Evolutionary conservation across 2,888 invertebrate species (phyloP).

Genomic region (Trissonchulus sp.): DNA sequence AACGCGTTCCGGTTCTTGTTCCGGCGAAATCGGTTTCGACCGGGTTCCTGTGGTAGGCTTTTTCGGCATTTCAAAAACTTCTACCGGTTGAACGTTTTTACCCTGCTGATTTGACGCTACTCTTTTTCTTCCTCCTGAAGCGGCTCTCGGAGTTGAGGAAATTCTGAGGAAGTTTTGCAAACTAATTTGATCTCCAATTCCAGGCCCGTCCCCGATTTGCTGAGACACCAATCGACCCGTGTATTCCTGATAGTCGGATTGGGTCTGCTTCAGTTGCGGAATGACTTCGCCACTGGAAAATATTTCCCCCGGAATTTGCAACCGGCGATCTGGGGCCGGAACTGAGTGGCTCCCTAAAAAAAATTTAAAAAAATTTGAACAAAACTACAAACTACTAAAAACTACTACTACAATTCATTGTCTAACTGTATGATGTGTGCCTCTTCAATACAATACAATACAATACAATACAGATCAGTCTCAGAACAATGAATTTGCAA

Average conservation of each 20-base stretch:
- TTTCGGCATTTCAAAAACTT: background rate
- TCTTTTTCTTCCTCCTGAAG: background rate
- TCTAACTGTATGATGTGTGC: no score
- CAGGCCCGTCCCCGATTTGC: background rate
- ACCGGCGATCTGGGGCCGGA: background rate
- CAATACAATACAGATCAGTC: no score
- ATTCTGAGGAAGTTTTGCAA: slow-evolving; percentile 62
- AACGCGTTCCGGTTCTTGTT: background rate
- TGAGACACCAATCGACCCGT: background rate
- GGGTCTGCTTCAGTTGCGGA: background rate
- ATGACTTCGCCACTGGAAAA: background rate
- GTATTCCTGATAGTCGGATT: background rate
- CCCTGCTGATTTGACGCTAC: background rate
- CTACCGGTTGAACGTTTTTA: background rate
- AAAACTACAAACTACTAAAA: no score
- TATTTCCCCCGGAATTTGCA: background rate
- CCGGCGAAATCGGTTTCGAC: no score
- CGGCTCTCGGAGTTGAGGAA: background rate
- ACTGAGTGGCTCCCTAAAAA: background rate
- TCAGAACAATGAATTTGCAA: no score
- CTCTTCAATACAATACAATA: no score
- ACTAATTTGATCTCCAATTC: background rate
- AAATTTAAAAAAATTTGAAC: background rate
- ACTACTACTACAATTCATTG: no score
- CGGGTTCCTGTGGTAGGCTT: no score